phyloP scores from a whole-genome alignment of 92 coral and sea anemone genomes.

The Phenganax stokvisi region DNA sequence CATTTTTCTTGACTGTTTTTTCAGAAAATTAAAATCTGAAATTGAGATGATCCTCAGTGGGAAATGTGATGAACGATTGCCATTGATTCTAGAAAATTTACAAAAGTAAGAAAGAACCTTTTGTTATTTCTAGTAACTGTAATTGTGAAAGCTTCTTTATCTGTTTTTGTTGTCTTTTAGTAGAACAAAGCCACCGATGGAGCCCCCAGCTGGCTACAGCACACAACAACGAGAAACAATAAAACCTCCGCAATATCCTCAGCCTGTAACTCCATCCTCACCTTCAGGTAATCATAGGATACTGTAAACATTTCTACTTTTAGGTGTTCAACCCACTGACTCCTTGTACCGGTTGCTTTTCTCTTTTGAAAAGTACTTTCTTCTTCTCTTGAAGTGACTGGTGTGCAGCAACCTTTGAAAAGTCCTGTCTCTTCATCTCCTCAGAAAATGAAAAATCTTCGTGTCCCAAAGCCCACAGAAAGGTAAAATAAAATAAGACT shows the following conservation, averaged over 20 bases:
- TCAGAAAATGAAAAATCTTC: conserved; percentile 84
- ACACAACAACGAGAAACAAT: conserved; percentile 12
- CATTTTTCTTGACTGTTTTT: not conserved
- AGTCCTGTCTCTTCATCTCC: conserved; percentile 68
- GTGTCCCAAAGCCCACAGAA: conserved; percentile 96
- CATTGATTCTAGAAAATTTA: conserved; percentile 66
- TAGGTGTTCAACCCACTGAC: not conserved
- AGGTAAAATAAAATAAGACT: conserved; percentile 49
- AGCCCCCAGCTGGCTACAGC: conserved; percentile 10
- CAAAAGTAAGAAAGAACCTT: conserved; percentile 50
- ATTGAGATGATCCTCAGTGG: conserved; percentile 86
- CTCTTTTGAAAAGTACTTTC: not conserved
- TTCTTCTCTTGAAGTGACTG: conserved; percentile 5
- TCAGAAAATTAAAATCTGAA: conserved; percentile 69
- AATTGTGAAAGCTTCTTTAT: not conserved
- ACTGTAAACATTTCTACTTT: not conserved
- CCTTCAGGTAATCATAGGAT: not conserved
- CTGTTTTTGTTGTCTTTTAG: not conserved
- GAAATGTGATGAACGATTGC: conserved; percentile 81
- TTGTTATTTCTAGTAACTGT: not conserved
- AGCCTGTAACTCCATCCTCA: conserved; percentile 25
- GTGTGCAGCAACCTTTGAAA: conserved; percentile 55
- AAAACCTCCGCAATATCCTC: conserved; percentile 24
- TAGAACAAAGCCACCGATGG: conserved; percentile 25
- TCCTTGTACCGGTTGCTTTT: not conserved